These are phyloP conservation scores for Taenaris catops DNA, from an alignment of 2,888 invertebrate species.

Conservation along the genomic window DNA sequence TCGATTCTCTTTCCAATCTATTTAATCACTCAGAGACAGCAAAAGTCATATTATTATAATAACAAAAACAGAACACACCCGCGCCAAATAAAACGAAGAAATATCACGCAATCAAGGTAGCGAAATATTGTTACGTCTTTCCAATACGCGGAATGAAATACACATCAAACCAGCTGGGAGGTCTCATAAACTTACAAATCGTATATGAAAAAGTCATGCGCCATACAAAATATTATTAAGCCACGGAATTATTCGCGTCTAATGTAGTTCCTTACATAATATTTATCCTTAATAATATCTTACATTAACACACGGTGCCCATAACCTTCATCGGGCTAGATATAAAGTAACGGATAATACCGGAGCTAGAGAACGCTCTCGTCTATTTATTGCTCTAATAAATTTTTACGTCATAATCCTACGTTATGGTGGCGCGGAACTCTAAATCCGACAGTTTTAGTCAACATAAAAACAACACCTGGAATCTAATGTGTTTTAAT, in stretches of 20 bases:
- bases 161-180: constrained; percentile 20
- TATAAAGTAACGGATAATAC: constrained; percentile 46
- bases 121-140: constrained; percentile 10
- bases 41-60: no score
- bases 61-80: no score
- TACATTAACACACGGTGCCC: constrained; percentile 32
- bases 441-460: constrained; percentile 27
- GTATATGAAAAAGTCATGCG: constrained; percentile 20
- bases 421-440: constrained; percentile 44
- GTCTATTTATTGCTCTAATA: constrained; percentile 54
- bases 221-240: constrained; percentile 16
- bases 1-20: no score
- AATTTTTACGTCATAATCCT: constrained; percentile 64
- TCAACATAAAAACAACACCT: constrained; percentile 26
- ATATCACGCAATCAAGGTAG: constrained; percentile 7
- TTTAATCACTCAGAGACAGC: no score
- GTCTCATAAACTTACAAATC: constrained; percentile 22
- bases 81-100: constrained; percentile 11
- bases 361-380: constrained; percentile 36
- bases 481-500: constrained; percentile 21
- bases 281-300: constrained; percentile 26
- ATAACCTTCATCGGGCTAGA: constrained; percentile 36
- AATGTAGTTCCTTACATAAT: constrained; percentile 23
- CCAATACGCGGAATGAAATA: constrained; percentile 14
- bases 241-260: constrained; percentile 24